These are phyloP conservation scores for Urophycis tenuis DNA, from an alignment of 2,797 vertebrate species.

Conservation along the genomic window DNA sequence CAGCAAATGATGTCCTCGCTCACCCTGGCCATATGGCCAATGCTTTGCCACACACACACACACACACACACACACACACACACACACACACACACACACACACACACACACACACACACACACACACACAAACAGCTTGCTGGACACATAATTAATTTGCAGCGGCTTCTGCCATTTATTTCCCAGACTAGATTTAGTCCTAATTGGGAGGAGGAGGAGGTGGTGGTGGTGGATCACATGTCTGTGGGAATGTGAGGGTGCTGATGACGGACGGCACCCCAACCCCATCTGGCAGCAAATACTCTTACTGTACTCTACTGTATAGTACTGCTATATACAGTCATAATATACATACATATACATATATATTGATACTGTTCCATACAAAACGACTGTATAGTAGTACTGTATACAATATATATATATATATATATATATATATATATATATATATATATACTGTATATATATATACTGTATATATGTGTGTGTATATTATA, in stretches of 20 bases:
- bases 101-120: neutral
- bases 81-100: neutral
- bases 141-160: conserved; percentile 80
- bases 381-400: too few relatives aligned
- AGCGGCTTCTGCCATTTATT: conserved; percentile 76
- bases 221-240: conserved; percentile 41
- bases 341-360: neutral
- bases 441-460: too few relatives aligned
- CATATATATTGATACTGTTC: too few relatives aligned
- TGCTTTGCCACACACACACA: conserved; percentile 32
- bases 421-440: too few relatives aligned
- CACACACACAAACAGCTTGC: conserved; percentile 56
- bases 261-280: neutral
- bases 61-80: neutral
- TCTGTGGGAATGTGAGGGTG: conserved; percentile 58
- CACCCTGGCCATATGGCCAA: conserved; percentile 71
- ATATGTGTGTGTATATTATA: too few relatives aligned
- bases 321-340: conserved; percentile 20
- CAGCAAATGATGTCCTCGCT: conserved; percentile 53
- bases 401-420: too few relatives aligned
- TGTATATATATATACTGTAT: too few relatives aligned
- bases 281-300: neutral
- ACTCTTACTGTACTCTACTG: neutral
- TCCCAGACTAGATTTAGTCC: conserved; percentile 75
- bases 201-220: conserved; percentile 59